A percentile compares a stretch with the other conserved stretches of the same genome.
These are phyloP conservation scores for Sminthurides bifidus DNA, from an alignment of 1,140 invertebrate genomes.

Conservation along the genomic window DNA sequence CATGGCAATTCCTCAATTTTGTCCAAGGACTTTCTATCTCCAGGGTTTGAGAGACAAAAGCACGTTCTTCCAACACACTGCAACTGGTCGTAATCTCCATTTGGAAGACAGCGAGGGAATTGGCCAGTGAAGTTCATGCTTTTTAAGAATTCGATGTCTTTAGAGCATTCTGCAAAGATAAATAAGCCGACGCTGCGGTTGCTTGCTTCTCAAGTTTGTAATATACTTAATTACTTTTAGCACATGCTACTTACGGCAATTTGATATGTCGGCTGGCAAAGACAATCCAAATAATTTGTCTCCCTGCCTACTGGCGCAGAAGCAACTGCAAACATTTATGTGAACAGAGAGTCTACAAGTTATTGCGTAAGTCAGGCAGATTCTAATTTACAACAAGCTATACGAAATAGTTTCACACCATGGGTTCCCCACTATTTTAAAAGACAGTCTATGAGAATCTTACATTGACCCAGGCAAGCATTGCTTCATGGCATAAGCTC, in stretches of 20 bases:
- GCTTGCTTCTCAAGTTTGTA: no score
- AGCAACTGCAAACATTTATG: conserved; percentile 18
- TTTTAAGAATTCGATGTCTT: conserved; percentile 11
- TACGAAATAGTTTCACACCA: neutral
- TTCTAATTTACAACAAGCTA: neutral
- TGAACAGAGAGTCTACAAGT: neutral
- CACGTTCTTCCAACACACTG: conserved; percentile 20
- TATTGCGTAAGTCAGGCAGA: neutral
- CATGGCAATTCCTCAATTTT: conserved; percentile 10
- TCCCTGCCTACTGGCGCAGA: conserved; percentile 17
- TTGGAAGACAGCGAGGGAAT: conserved; percentile 23
- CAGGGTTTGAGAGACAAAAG: conserved; percentile 13
- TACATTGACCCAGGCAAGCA: conserved; percentile 27
- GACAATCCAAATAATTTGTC: conserved; percentile 22
- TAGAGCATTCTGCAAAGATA: conserved; percentile 12
- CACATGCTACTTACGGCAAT: conserved; percentile 18
- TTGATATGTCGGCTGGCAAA: conserved; percentile 2
- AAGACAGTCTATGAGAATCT: neutral
- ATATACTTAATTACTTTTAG: neutral
- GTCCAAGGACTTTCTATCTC: neutral
- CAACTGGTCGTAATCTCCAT: conserved; percentile 30
- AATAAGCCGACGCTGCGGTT: neutral
- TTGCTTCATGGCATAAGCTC: conserved; percentile 18
- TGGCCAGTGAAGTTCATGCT: conserved; percentile 11
- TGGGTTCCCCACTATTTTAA: neutral